phyloP scores from a whole-genome alignment of 1,140 invertebrate species.

The Hydropsyche tenuis region DNA sequence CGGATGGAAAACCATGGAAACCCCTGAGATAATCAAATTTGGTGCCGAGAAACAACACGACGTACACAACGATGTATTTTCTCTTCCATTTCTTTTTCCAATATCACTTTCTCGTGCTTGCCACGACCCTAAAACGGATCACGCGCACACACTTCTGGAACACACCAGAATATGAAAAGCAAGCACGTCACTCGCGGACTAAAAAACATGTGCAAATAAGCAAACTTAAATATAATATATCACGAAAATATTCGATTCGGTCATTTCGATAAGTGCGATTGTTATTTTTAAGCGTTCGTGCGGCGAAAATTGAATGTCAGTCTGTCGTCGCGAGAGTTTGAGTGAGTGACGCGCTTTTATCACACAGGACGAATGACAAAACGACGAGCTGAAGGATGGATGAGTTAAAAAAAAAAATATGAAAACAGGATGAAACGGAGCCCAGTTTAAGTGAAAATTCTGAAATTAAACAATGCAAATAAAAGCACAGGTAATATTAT shows the following conservation, averaged over 20 bases:
- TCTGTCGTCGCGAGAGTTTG: background rate
- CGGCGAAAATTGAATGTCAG: constrained; percentile 2
- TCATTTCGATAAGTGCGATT: background rate
- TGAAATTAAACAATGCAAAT: background rate
- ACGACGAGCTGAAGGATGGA: too few relatives aligned
- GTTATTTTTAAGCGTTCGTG: constrained; percentile 3
- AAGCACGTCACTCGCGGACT: background rate
- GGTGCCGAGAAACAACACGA: background rate
- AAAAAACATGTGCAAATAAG: background rate
- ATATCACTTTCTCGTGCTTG: background rate
- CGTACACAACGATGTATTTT: constrained; percentile 5
- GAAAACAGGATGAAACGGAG: background rate
- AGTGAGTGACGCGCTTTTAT: background rate
- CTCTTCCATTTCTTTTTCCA: background rate
- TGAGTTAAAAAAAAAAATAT: background rate
- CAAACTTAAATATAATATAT: too few relatives aligned
- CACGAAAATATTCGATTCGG: too few relatives aligned
- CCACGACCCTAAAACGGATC: background rate
- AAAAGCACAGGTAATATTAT: background rate
- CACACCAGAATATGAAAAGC: background rate
- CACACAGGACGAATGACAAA: too few relatives aligned
- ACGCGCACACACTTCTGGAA: background rate
- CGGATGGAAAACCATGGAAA: constrained; percentile 15
- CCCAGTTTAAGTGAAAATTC: background rate
- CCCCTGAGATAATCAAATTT: constrained; percentile 17